phyloP scores from a whole-genome alignment of 2,888 invertebrate genomes.

The Agelastica alni region DNA sequence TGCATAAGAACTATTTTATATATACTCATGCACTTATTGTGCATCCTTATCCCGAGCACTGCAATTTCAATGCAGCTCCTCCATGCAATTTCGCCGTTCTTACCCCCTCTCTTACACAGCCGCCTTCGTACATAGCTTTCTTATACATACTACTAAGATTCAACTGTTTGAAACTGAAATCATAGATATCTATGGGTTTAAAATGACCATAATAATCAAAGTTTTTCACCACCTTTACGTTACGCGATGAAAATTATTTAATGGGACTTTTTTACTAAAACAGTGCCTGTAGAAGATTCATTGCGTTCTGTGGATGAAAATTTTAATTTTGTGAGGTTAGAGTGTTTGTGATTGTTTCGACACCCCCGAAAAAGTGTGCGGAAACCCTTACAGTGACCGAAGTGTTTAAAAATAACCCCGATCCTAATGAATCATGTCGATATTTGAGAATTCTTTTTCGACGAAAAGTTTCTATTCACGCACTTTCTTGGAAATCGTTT shows the following conservation, averaged over 20 bases:
- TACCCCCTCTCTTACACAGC: constrained; percentile 37
- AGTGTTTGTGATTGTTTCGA: constrained; percentile 29
- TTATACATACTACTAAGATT: constrained; percentile 52
- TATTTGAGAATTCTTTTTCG: too few relatives aligned
- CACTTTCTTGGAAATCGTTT: too few relatives aligned
- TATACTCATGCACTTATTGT: constrained; percentile 38
- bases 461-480: too few relatives aligned
- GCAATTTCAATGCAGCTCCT: constrained; percentile 36
- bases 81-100: constrained; percentile 39
- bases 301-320: constrained; percentile 28
- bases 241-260: constrained; percentile 16
- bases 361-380: constrained; percentile 18
- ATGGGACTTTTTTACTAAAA: constrained; percentile 13
- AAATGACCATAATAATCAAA: constrained; percentile 43
- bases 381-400: constrained; percentile 14
- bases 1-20: constrained; percentile 41
- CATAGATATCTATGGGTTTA: constrained; percentile 50
- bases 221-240: constrained; percentile 21
- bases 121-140: constrained; percentile 50
- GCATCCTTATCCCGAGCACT: constrained; percentile 37
- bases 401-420: constrained; percentile 22
- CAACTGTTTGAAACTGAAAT: constrained; percentile 54
- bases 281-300: constrained; percentile 18
- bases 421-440: too few relatives aligned
- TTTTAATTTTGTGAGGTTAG: constrained; percentile 33